phyloP scores from a whole-genome alignment of 2,113 vertebrate species.

The Entomyzon cyanotis region DNA sequence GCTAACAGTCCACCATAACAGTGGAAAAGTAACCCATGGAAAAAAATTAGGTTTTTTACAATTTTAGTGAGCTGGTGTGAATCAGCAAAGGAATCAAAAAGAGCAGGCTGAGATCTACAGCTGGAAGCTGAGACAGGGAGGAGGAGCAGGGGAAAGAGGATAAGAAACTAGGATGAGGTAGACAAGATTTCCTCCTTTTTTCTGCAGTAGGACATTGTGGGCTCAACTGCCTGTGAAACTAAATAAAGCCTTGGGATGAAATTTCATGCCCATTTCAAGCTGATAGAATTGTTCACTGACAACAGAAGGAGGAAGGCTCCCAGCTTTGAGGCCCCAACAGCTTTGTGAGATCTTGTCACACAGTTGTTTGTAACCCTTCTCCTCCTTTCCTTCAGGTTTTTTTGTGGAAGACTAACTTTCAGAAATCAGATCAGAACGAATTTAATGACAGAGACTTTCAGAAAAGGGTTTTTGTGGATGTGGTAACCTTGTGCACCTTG shows the following conservation, averaged over 20 bases:
- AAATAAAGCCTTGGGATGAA: neutral
- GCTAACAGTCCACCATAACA: neutral
- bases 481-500: neutral
- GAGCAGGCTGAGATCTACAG: neutral
- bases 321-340: neutral
- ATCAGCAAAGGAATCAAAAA: neutral
- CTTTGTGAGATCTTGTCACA: neutral
- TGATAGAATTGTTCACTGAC: neutral
- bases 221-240: neutral
- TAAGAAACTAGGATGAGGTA: neutral
- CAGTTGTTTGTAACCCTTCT: neutral
- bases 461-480: neutral
- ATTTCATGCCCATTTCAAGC: neutral
- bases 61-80: neutral
- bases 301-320: neutral
- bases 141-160: neutral
- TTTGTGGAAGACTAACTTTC: neutral
- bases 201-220: neutral
- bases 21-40: neutral
- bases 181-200: neutral
- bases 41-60: rapidly evolving
- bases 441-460: neutral
- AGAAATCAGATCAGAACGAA: neutral
- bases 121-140: neutral
- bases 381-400: neutral